Evolutionary conservation across 2,113 vertebrate species (phyloP), one percentile per base, ranked within the genome.

Genomic region (Xenopus laevis): DNA sequence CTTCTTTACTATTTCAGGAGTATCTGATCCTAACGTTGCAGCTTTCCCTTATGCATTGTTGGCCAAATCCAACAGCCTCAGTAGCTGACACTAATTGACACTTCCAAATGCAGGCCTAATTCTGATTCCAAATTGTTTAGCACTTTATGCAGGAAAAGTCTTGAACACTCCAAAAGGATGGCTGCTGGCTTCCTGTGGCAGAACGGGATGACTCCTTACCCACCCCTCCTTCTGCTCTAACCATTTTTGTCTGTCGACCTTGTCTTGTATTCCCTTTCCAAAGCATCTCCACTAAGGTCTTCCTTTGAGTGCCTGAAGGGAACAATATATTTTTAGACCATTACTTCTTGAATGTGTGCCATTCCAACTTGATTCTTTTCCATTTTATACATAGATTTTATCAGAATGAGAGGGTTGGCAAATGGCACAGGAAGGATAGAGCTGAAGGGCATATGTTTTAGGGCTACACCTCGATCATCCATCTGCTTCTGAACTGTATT

Each of bases 171-270:
- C 89, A 83, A 93, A 95, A 93, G 94, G 95, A 99, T 99, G 97
- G 97, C 97, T 99, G 95, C 97, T 99, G 97, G 97, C 95, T 95
- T 91, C 94, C 94, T 96, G 96, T 95, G 94, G 95, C 94, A 93
- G 94, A 93, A 92, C 92, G 93, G 91, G 92, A 89, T 27, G 23
- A 27, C 23, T 53, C 65, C 66, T 66, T 45, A 79, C 17, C 17
- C 17, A 55, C 17, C 47, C 53, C 53, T 55, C 79, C 90, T 88
- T 89, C 85, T 82, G 89, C 91, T 94, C 90, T 92, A 89, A 91
- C 91, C 92, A 92, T 93, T 90, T 40, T 89, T 91, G 87, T 89
- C 83, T 86, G 89, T 88, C 90, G 88, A 89, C 92, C 89, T 89
- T 74, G 88, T 93, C 90, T 92, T 75, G 87, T 92, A 90, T 87